These are phyloP conservation scores for Arnoldichthys spilopterus DNA, from an alignment of 2,797 vertebrate genomes.

Conservation along the genomic window DNA sequence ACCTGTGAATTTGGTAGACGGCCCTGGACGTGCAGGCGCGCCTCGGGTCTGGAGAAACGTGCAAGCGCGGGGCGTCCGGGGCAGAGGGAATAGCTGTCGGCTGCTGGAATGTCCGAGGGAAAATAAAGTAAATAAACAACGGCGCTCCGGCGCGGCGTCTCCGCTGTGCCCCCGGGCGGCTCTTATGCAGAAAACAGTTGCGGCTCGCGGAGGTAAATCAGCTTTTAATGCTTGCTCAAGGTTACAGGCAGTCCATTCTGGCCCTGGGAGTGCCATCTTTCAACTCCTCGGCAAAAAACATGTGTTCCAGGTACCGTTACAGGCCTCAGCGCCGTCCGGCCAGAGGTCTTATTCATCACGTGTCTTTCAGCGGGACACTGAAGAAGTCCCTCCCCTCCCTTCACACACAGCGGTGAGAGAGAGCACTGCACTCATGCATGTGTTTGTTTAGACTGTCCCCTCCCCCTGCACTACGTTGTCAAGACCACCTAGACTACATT, in stretches of 20 bases:
- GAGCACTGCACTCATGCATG: neutral
- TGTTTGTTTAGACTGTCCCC: neutral
- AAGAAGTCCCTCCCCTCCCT: constrained; percentile 49
- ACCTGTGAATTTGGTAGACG: constrained; percentile 12
- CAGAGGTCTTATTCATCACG: constrained; percentile 70
- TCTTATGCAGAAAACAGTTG: constrained; percentile 67
- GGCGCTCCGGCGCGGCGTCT: constrained; percentile 59
- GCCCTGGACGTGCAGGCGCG: constrained; percentile 24
- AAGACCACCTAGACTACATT: neutral
- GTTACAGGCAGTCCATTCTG: constrained; percentile 73
- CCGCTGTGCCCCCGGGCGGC: constrained; percentile 35
- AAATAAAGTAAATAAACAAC: constrained; percentile 77
- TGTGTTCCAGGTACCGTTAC: constrained; percentile 77
- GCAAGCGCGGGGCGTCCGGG: constrained; percentile 54
- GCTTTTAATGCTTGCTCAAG: constrained; percentile 71
- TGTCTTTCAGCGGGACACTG: constrained; percentile 69
- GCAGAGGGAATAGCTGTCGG: constrained; percentile 77
- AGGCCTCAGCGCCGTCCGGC: constrained; percentile 65
- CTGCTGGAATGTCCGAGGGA: constrained; percentile 74
- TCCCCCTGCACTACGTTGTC: neutral
- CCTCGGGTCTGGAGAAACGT: constrained; percentile 75
- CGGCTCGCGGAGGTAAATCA: constrained; percentile 72
- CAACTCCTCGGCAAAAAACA: constrained; percentile 82
- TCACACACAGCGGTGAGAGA: neutral
- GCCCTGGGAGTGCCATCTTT: constrained; percentile 79